Evolutionary conservation across 2,888 invertebrate genomes (phyloP).

Genomic region (Philhelius pedissequus): DNA sequence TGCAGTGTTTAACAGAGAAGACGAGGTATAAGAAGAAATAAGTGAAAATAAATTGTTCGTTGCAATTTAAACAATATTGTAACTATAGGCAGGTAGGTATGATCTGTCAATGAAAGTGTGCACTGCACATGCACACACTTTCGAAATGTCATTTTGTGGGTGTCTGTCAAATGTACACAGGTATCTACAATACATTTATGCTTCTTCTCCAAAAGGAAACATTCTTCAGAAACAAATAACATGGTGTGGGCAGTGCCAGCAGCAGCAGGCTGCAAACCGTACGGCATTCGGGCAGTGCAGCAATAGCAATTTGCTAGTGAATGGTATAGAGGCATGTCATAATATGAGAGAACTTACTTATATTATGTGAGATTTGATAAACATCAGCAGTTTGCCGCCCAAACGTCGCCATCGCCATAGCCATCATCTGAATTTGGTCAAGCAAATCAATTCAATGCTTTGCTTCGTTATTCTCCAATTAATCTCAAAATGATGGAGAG

Average conservation of each 20-base stretch:
- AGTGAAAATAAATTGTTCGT: neutral
- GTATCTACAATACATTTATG: constrained; percentile 21
- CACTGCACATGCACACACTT: constrained; percentile 3
- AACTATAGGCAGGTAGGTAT: neutral
- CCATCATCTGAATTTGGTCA: constrained; percentile 64
- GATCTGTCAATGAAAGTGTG: constrained; percentile 40
- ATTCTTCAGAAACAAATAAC: constrained; percentile 1
- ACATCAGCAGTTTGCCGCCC: constrained; percentile 44
- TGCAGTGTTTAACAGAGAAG: too few species aligned
- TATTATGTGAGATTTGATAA: constrained; percentile 21
- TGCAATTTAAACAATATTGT: neutral
- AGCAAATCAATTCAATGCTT: constrained; percentile 53
- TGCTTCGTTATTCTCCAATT: constrained; percentile 55
- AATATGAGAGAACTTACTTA: neutral
- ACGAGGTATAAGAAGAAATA: neutral
- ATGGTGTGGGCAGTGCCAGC: constrained; percentile 52
- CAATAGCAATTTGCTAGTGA: neutral
- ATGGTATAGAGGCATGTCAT: neutral
- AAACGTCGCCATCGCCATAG: constrained; percentile 63
- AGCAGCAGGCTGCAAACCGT: neutral
- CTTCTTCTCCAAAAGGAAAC: constrained; percentile 33
- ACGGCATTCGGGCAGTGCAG: neutral
- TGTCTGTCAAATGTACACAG: constrained; percentile 25
- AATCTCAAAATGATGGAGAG: constrained; percentile 40
- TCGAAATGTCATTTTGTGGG: constrained; percentile 53